A percentile compares a stretch with the other conserved stretches of the same genome.
Conservation (phyloP, 2,888 invertebrate genomes). For the Oxyscelio sp. region DNA sequence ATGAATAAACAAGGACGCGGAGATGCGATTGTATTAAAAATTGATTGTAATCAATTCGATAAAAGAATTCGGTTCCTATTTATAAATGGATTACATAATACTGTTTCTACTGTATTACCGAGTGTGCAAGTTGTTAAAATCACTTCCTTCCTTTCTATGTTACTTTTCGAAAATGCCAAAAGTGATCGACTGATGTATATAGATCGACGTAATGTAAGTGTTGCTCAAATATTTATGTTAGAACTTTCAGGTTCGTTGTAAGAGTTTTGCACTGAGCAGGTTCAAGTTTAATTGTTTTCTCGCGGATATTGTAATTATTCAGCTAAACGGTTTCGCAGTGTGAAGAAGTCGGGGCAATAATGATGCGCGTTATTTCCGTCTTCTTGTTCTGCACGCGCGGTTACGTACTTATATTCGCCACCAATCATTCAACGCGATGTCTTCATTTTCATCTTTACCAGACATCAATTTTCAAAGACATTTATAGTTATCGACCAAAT, state of each 20-base stretch:
- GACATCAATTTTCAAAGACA: conserved; percentile 10
- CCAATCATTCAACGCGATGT: conserved; percentile 83
- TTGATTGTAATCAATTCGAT: too few relatives aligned
- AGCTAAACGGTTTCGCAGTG: conserved; percentile 71
- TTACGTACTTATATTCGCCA: conserved; percentile 71
- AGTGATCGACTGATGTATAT: conserved; percentile 66
- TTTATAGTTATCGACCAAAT: conserved; percentile 17
- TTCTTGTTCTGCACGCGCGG: conserved; percentile 71
- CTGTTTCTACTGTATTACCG: neutral
- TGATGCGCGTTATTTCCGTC: conserved; percentile 44
- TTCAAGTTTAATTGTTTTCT: conserved; percentile 48
- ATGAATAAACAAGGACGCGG: too few relatives aligned
- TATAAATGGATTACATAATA: too few relatives aligned
- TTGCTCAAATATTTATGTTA: conserved; percentile 75
- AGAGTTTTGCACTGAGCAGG: conserved; percentile 32
- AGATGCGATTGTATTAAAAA: too few relatives aligned
- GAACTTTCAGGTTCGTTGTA: conserved; percentile 34
- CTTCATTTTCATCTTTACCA: conserved; percentile 80
- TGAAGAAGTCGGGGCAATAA: conserved; percentile 65
- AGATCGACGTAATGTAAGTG: conserved; percentile 48
- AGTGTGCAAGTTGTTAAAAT: neutral
- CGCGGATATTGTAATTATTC: conserved; percentile 49
- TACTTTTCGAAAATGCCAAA: conserved; percentile 39
- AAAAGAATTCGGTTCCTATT: too few relatives aligned
- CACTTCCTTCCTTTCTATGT: neutral